Evolutionary conservation across 2,113 vertebrate species (phyloP).

Genomic region (Ovis canadensis): DNA sequence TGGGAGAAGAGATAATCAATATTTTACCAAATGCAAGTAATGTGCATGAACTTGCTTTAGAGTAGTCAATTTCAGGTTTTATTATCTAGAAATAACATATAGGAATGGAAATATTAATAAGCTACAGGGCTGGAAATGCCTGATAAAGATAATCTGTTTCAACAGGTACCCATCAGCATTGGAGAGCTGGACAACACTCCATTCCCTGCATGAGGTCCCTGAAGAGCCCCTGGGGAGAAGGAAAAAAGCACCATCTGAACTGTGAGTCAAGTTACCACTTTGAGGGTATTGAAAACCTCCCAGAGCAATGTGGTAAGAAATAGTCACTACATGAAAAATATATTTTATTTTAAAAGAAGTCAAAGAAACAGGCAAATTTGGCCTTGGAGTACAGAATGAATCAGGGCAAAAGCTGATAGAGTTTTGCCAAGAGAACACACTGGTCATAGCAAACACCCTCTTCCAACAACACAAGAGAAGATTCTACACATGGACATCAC

Average conservation of each 20-base stretch:
- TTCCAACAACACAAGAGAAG: neutral
- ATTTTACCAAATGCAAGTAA: neutral
- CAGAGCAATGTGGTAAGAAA: neutral
- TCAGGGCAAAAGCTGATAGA: neutral
- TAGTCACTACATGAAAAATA: neutral
- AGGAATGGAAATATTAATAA: constrained; percentile 11
- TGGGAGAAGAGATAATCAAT: neutral
- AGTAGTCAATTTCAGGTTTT: neutral
- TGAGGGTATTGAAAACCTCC: neutral
- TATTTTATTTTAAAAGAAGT: neutral
- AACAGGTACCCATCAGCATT: neutral
- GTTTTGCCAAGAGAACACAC: neutral
- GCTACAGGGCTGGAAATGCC: neutral
- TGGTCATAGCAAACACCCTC: neutral
- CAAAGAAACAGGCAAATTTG: neutral
- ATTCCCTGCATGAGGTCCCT: no score
- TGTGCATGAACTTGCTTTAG: neutral
- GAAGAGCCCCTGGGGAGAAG: neutral
- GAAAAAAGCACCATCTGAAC: neutral
- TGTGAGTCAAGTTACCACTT: neutral
- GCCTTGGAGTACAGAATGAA: neutral
- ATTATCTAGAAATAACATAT: neutral
- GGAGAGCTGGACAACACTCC: neutral
- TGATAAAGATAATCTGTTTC: neutral
- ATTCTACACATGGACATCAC: neutral